Percentiles rank a stretch among this genome's conserved stretches.
Evolutionary conservation across 2,113 vertebrate species (phyloP).

Genomic region (Cinclus cinclus): DNA sequence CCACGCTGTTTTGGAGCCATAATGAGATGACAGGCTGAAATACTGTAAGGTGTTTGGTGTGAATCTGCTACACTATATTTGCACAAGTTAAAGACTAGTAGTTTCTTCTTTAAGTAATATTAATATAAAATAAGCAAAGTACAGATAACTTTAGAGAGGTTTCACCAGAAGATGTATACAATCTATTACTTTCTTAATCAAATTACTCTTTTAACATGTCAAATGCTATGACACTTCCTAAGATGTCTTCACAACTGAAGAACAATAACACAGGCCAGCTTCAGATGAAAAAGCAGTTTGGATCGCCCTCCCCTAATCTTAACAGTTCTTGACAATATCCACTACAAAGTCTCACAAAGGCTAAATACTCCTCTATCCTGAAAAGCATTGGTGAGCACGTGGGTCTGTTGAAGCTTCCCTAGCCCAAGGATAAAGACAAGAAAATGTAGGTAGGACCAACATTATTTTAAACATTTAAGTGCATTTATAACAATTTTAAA

Average conservation of each 20-base stretch:
- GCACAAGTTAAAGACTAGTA: not conserved
- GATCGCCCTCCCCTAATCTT: fast-evolving
- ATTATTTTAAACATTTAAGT: not conserved
- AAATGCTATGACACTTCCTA: not conserved
- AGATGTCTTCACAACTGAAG: not conserved
- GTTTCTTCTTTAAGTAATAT: not conserved
- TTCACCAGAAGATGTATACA: not conserved
- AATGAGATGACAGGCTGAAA: not conserved
- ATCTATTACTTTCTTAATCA: not conserved
- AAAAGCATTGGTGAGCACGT: not conserved
- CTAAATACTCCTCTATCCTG: not conserved
- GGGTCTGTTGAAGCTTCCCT: not conserved
- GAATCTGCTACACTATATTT: not conserved
- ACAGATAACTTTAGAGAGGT: not conserved
- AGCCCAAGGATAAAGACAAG: not conserved
- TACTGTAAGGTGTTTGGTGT: not conserved
- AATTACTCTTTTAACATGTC: not conserved
- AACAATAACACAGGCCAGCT: not conserved
- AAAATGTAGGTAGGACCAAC: not conserved
- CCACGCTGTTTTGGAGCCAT: not conserved
- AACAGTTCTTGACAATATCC: not conserved
- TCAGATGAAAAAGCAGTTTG: not conserved
- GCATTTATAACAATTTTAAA: not conserved
- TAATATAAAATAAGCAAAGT: not conserved
- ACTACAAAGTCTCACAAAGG: not conserved